Percentiles rank a stretch among this genome's conserved stretches.
Conservation (phyloP, 2,113 vertebrate species). For the Formicarius rufipectus region DNA sequence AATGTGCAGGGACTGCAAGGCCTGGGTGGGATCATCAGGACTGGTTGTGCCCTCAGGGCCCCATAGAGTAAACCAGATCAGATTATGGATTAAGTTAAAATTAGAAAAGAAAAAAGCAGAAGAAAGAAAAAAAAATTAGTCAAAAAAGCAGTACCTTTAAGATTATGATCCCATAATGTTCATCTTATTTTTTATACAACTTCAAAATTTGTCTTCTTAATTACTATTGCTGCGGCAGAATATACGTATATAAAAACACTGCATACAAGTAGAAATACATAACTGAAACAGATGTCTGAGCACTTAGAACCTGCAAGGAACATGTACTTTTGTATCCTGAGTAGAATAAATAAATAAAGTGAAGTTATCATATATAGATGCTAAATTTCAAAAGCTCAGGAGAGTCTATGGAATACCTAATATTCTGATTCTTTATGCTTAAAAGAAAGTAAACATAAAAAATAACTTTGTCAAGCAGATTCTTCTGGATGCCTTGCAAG, state of each 20-base stretch:
- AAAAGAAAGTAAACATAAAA: neutral
- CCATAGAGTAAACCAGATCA: neutral
- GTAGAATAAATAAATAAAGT: neutral
- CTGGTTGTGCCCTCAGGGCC: neutral
- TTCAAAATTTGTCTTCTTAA: neutral
- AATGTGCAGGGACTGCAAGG: rapidly evolving
- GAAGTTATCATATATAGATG: neutral
- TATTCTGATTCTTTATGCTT: neutral
- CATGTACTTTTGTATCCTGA: neutral
- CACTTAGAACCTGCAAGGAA: neutral
- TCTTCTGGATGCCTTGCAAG: neutral
- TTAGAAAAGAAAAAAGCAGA: neutral
- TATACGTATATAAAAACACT: neutral
- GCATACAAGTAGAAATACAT: neutral
- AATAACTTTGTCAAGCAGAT: neutral
- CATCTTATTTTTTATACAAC: neutral
- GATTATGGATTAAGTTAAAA: neutral
- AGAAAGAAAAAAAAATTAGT: neutral
- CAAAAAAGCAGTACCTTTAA: neutral
- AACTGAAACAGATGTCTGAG: neutral
- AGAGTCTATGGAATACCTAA: neutral
- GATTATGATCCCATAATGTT: neutral
- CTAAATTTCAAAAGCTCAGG: neutral
- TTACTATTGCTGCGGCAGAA: neutral
- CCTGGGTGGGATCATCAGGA: neutral